phyloP scores from a whole-genome alignment of 37 sponge, comb jelly and placozoan genomes.

The Aplysina aerophoba region DNA sequence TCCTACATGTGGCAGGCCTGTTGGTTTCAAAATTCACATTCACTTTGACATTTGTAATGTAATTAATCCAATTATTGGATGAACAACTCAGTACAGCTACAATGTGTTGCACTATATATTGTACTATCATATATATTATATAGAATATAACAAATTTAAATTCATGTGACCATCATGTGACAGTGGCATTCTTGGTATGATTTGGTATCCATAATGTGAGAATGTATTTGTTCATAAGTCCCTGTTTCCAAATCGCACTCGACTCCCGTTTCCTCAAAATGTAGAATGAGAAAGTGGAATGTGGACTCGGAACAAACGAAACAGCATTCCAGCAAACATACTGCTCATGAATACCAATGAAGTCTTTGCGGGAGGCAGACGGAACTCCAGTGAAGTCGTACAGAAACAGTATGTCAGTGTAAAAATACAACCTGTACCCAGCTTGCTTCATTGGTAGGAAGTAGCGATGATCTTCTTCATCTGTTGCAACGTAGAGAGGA shows the following conservation, averaged over 20 bases:
- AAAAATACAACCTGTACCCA: slow-evolving; percentile 66
- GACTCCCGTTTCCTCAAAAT: slow-evolving; percentile 12
- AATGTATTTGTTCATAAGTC: neutral
- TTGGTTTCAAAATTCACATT: no score
- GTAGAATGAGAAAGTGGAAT: slow-evolving; percentile 18
- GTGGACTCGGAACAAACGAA: slow-evolving; percentile 55
- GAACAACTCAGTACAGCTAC: no score
- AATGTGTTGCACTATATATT: no score
- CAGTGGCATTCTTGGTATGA: neutral
- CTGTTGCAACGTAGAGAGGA: slow-evolving; percentile 84
- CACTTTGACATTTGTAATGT: no score
- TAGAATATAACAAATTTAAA: no score
- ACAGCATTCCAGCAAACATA: slow-evolving; percentile 62
- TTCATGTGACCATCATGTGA: no score
- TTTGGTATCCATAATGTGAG: slow-evolving; percentile 7
- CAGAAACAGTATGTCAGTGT: slow-evolving; percentile 46
- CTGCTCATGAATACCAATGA: slow-evolving; percentile 82
- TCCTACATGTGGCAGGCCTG: no score
- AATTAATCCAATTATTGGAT: no score
- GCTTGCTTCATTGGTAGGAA: slow-evolving; percentile 55
- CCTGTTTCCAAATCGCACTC: slow-evolving; percentile 12
- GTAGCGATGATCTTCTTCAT: slow-evolving; percentile 52
- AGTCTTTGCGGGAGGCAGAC: slow-evolving; percentile 41
- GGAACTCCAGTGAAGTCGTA: slow-evolving; percentile 34
- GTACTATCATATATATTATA: no score